Conservation (phyloP, 2,888 invertebrate species). For the Buathra laborator region DNA sequence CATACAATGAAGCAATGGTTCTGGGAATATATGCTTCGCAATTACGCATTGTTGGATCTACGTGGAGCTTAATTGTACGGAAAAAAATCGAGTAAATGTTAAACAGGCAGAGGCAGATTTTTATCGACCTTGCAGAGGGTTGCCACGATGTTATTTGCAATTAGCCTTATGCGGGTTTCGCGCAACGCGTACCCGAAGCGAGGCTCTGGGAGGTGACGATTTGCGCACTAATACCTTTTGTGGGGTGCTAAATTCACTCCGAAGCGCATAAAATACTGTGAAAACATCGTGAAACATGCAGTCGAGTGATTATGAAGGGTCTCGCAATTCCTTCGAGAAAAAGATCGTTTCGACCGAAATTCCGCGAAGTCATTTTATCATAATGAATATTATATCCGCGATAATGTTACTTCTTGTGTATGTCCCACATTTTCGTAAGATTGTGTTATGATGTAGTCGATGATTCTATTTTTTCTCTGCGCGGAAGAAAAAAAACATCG, state of each 20-base stretch:
- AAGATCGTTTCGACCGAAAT: neutral
- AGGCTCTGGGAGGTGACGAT: neutral
- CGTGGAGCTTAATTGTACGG: neutral
- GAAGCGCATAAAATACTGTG: neutral
- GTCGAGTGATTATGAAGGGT: neutral
- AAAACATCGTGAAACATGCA: neutral
- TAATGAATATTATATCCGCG: too few relatives aligned
- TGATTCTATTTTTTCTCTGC: too few relatives aligned
- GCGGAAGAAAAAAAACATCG: too few relatives aligned
- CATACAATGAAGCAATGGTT: slow-evolving; percentile 25
- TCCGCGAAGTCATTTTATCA: too few relatives aligned
- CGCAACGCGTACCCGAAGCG: too few relatives aligned
- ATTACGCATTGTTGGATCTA: neutral
- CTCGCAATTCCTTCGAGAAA: neutral
- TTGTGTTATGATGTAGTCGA: too few relatives aligned
- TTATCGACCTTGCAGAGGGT: too few relatives aligned
- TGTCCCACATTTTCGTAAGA: too few relatives aligned
- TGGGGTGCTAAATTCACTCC: neutral
- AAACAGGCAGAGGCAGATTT: too few relatives aligned
- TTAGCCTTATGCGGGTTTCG: too few relatives aligned
- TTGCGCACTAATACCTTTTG: neutral
- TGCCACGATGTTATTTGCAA: too few relatives aligned
- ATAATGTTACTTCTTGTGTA: too few relatives aligned
- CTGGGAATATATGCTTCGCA: neutral
- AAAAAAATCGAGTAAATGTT: neutral